Evolutionary conservation across 2,888 invertebrate genomes (phyloP).

Genomic region (Listrodromus nycthemerus): DNA sequence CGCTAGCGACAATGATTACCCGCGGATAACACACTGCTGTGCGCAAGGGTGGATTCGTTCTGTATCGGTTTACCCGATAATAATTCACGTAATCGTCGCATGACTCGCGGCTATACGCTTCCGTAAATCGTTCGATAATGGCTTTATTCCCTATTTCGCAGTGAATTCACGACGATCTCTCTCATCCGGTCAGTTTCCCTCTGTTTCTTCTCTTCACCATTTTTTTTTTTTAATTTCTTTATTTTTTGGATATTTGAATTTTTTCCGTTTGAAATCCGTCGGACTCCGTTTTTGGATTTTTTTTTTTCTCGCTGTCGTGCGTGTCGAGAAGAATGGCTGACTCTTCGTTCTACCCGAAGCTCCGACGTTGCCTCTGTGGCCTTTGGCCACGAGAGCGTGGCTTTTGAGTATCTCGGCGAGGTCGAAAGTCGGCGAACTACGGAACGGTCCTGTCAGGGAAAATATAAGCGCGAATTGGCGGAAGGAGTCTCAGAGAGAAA

Average conservation of each 20-base stretch:
- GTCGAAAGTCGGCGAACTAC: constrained; percentile 31
- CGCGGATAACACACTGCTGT: not conserved
- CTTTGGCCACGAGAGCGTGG: constrained; percentile 18
- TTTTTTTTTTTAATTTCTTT: constrained; percentile 5
- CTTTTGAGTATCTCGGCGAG: constrained; percentile 19
- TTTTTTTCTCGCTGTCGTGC: constrained; percentile 6
- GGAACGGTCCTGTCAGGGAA: constrained; percentile 18
- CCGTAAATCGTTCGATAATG: constrained; percentile 15
- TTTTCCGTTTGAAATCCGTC: too few species aligned
- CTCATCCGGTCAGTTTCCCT: constrained; percentile 20
- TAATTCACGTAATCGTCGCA: constrained; percentile 13
- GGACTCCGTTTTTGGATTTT: not conserved
- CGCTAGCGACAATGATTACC: constrained; percentile 1
- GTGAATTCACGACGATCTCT: constrained; percentile 4
- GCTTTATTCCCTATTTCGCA: not conserved
- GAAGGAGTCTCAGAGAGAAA: not conserved
- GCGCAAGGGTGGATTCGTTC: not conserved
- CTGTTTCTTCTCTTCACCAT: constrained; percentile 36
- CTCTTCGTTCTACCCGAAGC: constrained; percentile 14
- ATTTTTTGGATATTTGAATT: too few species aligned
- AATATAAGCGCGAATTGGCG: constrained; percentile 16
- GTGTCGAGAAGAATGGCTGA: not conserved
- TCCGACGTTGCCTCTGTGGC: constrained; percentile 33
- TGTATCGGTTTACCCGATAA: not conserved
- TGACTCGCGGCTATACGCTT: not conserved